Evolutionary conservation across 2,113 vertebrate species (phyloP).

Genomic region (Hydropotes inermis): DNA sequence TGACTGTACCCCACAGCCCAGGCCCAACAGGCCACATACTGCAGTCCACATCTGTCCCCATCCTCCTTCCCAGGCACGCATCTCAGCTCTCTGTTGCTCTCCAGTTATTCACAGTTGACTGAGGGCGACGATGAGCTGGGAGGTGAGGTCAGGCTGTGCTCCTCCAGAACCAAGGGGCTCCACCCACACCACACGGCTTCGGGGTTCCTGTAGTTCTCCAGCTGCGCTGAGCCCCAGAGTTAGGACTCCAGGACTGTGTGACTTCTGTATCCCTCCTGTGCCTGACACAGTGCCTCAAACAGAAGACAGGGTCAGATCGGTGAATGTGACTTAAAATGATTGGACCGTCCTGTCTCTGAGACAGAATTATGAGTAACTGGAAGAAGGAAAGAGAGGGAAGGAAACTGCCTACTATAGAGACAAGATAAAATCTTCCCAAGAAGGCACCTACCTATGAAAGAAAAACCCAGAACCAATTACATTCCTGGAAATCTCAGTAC

Average conservation of each 20-base stretch:
- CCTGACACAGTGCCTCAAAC: background rate
- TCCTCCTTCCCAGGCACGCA: no score
- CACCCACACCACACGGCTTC: background rate
- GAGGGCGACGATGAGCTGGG: background rate
- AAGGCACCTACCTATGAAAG: background rate
- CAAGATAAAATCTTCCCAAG: background rate
- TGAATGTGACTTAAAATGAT: background rate
- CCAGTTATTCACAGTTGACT: rapidly evolving
- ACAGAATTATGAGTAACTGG: rapidly evolving
- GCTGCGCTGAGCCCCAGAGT: background rate
- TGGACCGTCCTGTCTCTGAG: background rate
- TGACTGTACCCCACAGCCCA: background rate
- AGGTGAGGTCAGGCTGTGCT: background rate
- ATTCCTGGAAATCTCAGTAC: background rate
- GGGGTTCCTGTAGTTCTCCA: background rate
- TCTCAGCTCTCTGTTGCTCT: background rate
- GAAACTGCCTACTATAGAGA: background rate
- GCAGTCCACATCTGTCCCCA: background rate
- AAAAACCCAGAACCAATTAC: background rate
- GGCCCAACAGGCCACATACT: background rate
- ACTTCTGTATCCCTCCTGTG: background rate
- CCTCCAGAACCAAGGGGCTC: rapidly evolving
- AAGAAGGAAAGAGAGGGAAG: background rate
- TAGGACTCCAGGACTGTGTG: background rate
- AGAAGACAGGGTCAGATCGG: background rate